These are phyloP conservation scores for Nyctibius grandis DNA, from an alignment of 2,797 vertebrate genomes.

Conservation along the genomic window DNA sequence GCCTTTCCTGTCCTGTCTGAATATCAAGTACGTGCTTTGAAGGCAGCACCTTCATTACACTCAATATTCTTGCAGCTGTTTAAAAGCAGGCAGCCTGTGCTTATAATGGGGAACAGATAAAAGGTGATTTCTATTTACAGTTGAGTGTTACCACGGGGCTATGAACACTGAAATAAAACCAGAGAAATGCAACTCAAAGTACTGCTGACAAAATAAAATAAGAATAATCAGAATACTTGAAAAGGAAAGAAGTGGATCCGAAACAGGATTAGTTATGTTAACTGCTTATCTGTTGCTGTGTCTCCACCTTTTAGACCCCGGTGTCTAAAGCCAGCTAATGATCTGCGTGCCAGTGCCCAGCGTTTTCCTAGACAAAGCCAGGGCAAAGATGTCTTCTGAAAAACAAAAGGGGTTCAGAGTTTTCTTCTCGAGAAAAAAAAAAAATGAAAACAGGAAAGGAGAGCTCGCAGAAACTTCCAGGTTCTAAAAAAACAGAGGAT, in stretches of 20 bases:
- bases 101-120: conserved; percentile 16
- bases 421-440: background rate
- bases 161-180: background rate
- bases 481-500: background rate
- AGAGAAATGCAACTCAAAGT: background rate
- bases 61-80: background rate
- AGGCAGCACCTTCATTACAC: background rate
- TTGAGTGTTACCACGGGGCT: background rate
- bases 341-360: background rate
- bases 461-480: background rate
- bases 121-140: conserved; percentile 49
- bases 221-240: background rate
- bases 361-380: background rate
- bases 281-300: background rate
- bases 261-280: conserved; percentile 2
- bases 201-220: background rate
- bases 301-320: background rate
- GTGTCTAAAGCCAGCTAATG: background rate
- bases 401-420: background rate
- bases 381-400: background rate
- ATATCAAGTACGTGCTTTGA: background rate
- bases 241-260: background rate
- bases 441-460: background rate
- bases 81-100: background rate
- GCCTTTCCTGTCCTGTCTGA: conserved; percentile 12